Conservation (phyloP, 2,888 invertebrate species). For the Embidobia sp. region DNA sequence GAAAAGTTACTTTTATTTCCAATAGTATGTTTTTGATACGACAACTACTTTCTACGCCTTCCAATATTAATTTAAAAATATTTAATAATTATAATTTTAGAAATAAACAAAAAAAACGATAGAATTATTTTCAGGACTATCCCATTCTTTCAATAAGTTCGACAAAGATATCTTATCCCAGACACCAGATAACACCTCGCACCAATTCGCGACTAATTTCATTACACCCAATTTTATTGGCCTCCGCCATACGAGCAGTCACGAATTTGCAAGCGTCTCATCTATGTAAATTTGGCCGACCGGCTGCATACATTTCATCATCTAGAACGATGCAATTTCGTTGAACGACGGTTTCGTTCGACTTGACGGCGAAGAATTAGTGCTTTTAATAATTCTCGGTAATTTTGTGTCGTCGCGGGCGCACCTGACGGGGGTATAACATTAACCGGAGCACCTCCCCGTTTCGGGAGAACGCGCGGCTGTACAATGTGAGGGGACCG, state of each 20-base stretch:
- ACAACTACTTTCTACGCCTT: constrained; percentile 13
- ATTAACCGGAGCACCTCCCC: constrained; percentile 40
- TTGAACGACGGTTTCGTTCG: constrained; percentile 36
- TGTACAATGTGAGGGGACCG: constrained; percentile 35
- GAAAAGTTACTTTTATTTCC: no score
- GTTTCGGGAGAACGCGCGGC: constrained; percentile 34
- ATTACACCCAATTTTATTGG: constrained; percentile 21
- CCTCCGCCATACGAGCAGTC: constrained; percentile 24
- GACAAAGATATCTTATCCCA: background rate
- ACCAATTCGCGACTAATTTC: constrained; percentile 26
- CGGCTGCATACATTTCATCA: constrained; percentile 39
- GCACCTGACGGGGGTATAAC: constrained; percentile 52
- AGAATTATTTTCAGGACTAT: no score
- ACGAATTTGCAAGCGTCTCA: constrained; percentile 18
- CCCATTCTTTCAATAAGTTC: constrained; percentile 5
- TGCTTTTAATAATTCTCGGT: constrained; percentile 56
- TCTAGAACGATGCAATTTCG: constrained; percentile 50
- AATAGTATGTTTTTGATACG: no score
- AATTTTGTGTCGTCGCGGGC: constrained; percentile 55
- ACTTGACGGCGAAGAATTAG: constrained; percentile 41
- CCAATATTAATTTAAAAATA: no score
- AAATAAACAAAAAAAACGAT: no score
- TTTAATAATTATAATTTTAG: no score
- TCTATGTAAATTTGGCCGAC: constrained; percentile 35
- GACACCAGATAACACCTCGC: no score